Conservation (phyloP, 2,888 invertebrate genomes). For the Macrophya alboannulata region DNA sequence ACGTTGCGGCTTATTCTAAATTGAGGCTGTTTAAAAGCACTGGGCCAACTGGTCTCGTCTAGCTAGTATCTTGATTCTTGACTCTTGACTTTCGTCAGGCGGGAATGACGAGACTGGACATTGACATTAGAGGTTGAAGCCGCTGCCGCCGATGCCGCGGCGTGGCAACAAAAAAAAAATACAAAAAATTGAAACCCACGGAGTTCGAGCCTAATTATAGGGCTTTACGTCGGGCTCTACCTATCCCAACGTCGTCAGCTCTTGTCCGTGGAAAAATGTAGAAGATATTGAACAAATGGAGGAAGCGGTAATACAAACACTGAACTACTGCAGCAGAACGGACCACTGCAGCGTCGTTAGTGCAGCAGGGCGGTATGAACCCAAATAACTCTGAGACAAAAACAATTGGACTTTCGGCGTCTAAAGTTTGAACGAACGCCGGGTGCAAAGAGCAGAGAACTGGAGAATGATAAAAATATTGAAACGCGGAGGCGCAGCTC, state of each 20-base stretch:
- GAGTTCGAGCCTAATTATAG: constrained; percentile 48
- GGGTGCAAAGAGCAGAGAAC: background rate
- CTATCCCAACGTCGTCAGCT: constrained; percentile 45
- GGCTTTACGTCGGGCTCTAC: constrained; percentile 25
- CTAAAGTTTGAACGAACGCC: background rate
- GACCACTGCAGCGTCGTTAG: constrained; percentile 51
- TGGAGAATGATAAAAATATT: background rate
- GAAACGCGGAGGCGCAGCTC: background rate
- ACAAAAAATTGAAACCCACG: constrained; percentile 43
- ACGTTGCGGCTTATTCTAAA: background rate
- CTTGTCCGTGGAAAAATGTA: constrained; percentile 25
- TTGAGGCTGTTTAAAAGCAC: background rate
- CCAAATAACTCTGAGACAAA: constrained; percentile 48
- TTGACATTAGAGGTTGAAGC: constrained; percentile 49
- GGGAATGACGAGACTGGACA: constrained; percentile 43
- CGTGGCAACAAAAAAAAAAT: background rate
- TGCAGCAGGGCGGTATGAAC: constrained; percentile 41
- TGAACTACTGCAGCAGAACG: background rate
- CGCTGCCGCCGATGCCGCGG: background rate
- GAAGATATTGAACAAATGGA: constrained; percentile 45
- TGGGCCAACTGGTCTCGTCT: constrained; percentile 33
- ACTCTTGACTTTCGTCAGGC: background rate
- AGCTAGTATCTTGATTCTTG: background rate
- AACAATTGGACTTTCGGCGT: constrained; percentile 20
- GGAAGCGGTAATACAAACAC: constrained; percentile 27